Percentiles rank a stretch among this genome's conserved stretches.
phyloP scores from a whole-genome alignment of 2,113 vertebrate species.

The Epinephelus moara region DNA sequence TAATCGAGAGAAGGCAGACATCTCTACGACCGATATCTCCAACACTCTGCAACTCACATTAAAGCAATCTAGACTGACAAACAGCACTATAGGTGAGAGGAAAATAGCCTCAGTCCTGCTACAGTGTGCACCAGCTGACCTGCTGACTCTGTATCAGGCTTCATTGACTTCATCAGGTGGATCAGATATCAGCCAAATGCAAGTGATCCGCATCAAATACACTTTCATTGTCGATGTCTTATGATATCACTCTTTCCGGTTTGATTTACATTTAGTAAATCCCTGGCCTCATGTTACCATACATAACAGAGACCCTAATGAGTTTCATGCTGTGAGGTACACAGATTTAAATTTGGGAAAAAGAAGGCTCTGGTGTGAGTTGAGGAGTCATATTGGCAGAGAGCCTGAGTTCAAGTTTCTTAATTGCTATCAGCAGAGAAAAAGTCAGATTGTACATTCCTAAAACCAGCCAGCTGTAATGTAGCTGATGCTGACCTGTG shows the following conservation, averaged over 20 bases:
- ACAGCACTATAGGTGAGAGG: too few relatives aligned
- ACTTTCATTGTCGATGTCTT: not conserved
- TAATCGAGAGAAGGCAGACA: too few relatives aligned
- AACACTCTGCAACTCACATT: too few relatives aligned
- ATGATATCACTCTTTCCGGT: not conserved
- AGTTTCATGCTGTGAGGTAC: not conserved
- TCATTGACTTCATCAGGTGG: not conserved
- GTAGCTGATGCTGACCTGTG: not conserved
- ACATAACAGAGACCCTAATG: not conserved
- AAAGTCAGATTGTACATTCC: too few relatives aligned
- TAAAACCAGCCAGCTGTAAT: slow-evolving; percentile 5
- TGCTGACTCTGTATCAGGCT: not conserved
- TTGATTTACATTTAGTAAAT: not conserved
- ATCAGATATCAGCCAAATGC: not conserved
- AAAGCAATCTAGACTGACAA: too few relatives aligned
- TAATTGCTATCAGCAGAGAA: not conserved
- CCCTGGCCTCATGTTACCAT: not conserved
- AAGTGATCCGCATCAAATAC: not conserved
- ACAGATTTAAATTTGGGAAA: not conserved
- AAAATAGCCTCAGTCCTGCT: too few relatives aligned
- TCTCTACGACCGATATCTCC: too few relatives aligned
- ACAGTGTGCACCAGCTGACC: not conserved
- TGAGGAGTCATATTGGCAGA: not conserved
- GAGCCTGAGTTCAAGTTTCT: not conserved
- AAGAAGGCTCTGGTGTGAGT: not conserved